A percentile compares a stretch with the other conserved stretches of the same genome.
phyloP scores from a whole-genome alignment of 2,113 vertebrate genomes.

The Thryonomys swinderianus region DNA sequence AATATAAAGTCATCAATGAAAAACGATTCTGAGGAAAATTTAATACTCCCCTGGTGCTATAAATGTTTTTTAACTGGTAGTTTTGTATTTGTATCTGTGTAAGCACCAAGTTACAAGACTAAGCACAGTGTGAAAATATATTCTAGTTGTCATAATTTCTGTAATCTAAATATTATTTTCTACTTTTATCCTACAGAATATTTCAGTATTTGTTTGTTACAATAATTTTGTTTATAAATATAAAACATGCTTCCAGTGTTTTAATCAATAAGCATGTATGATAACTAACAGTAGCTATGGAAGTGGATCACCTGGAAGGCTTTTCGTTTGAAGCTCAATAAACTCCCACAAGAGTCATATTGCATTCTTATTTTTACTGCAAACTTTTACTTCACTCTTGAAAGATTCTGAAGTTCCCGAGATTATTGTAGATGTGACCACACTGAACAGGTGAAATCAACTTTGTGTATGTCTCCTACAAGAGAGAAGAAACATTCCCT shows the following conservation, averaged over 20 bases:
- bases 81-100: neutral
- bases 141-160: neutral
- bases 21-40: neutral
- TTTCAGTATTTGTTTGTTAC: neutral
- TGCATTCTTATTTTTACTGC: neutral
- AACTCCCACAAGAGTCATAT: neutral
- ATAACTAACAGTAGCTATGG: neutral
- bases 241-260: neutral
- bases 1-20: neutral
- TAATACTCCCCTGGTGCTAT: neutral
- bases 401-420: neutral
- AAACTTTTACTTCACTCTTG: neutral
- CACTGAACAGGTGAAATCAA: neutral
- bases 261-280: neutral
- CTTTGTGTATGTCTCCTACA: neutral
- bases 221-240: neutral
- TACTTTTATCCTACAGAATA: neutral
- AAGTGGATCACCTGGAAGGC: too few species aligned
- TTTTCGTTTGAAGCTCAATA: neutral
- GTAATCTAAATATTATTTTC: neutral
- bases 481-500: neutral
- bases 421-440: neutral
- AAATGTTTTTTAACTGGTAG: neutral
- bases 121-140: neutral
- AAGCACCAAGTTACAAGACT: neutral